Percentiles rank a stretch among this genome's conserved stretches.
Conservation (phyloP, 1,140 invertebrate species). For the Dendroctonus ponderosae region DNA sequence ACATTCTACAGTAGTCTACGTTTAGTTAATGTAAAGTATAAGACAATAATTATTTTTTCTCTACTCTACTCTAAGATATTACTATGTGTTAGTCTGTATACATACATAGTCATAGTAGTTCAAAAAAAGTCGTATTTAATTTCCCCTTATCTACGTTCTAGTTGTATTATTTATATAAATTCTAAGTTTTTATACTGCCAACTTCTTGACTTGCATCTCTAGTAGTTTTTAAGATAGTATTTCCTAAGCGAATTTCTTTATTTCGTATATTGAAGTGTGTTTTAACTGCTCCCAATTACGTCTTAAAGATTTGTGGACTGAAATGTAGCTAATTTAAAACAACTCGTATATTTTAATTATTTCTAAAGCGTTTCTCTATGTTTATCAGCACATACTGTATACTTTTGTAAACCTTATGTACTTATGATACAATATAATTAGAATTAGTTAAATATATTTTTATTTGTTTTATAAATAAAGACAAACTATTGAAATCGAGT, state of each 20-base stretch:
- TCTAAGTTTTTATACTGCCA: constrained; percentile 12
- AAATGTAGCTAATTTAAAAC: too few species aligned
- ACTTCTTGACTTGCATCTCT: too few species aligned
- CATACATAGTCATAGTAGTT: too few species aligned
- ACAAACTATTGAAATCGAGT: constrained; percentile 24
- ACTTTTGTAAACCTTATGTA: constrained; percentile 46
- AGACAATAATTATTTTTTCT: constrained; percentile 40
- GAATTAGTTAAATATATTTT: constrained; percentile 43
- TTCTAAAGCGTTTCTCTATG: constrained; percentile 2
- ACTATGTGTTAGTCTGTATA: too few species aligned
- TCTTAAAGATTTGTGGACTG: too few species aligned
- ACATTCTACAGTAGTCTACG: too few species aligned
- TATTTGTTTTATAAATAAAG: constrained; percentile 47
- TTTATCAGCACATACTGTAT: constrained; percentile 37
- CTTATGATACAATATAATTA: constrained; percentile 38
- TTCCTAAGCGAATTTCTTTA: too few species aligned
- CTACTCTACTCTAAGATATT: constrained; percentile 15
- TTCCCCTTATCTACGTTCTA: background rate
- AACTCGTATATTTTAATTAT: constrained; percentile 6
- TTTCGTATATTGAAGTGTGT: too few species aligned
- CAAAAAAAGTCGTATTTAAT: constrained; percentile 3
- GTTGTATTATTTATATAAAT: constrained; percentile 9
- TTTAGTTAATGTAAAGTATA: constrained; percentile 35
- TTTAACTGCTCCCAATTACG: too few species aligned
- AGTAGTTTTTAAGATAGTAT: too few species aligned